Evolutionary conservation across 1,140 invertebrate genomes (phyloP).

Genomic region (Nasonia giraulti): DNA sequence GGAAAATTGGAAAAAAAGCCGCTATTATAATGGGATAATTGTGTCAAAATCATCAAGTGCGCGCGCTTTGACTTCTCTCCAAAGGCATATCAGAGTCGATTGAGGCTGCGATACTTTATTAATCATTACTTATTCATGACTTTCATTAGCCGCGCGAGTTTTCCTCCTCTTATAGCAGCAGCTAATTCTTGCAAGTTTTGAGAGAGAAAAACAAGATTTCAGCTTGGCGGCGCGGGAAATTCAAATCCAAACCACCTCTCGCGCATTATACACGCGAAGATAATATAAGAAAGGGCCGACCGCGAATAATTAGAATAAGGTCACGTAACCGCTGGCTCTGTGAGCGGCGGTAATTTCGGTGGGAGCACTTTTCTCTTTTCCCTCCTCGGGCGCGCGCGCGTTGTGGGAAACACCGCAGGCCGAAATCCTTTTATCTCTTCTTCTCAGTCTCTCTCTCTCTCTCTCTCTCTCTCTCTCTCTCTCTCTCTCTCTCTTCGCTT

Average conservation of each 20-base stretch:
- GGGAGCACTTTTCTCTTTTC: conserved; percentile 14
- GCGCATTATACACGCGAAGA: conserved; percentile 20
- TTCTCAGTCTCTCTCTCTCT: not conserved
- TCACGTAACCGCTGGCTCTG: conserved; percentile 33
- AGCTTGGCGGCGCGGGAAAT: not conserved
- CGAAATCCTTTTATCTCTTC: conserved; percentile 37
- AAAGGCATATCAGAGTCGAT: conserved; percentile 11
- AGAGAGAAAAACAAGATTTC: conserved; percentile 29
- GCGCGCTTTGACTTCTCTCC: conserved; percentile 3
- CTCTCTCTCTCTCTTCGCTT: not conserved
- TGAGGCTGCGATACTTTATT: conserved; percentile 43
- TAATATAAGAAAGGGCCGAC: conserved; percentile 38
- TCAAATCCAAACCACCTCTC: conserved; percentile 6
- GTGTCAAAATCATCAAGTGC: conserved; percentile 29
- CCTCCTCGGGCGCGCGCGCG: not conserved
- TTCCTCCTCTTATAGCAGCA: conserved; percentile 2
- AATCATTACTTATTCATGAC: conserved; percentile 45
- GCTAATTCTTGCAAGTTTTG: conserved; percentile 1
- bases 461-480: not conserved
- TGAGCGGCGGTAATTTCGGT: conserved; percentile 35
- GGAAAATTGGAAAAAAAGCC: conserved; percentile 13
- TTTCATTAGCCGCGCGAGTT: conserved; percentile 21
- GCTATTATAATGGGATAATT: conserved; percentile 14
- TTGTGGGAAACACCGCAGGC: conserved; percentile 45
- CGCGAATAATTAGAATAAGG: conserved; percentile 49